A percentile compares a stretch with the other conserved stretches of the same genome.
Conservation (phyloP, 2,113 vertebrate species). For the Hyla sarda region DNA sequence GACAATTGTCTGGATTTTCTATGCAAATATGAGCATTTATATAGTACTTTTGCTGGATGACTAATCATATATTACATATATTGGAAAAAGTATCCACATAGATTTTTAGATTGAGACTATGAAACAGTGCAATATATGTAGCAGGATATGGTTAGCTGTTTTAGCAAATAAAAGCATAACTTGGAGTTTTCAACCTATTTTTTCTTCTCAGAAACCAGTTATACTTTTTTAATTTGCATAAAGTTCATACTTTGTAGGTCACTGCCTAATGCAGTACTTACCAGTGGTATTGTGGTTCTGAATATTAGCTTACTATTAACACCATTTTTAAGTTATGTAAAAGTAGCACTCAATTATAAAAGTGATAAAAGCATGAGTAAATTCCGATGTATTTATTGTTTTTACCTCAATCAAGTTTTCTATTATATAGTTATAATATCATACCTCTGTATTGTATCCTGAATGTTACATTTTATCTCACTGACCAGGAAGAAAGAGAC, state of each 20-base stretch:
- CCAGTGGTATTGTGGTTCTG: slow-evolving; percentile 1
- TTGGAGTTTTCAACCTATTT: slow-evolving; percentile 23
- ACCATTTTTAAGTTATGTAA: neutral
- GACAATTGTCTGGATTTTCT: neutral
- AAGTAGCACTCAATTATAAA: neutral
- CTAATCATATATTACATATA: slow-evolving; percentile 19
- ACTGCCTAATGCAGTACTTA: neutral
- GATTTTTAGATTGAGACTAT: neutral
- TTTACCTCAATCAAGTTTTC: neutral
- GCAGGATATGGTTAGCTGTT: slow-evolving; percentile 53
- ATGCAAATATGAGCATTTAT: neutral
- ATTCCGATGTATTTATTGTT: neutral
- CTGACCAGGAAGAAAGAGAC: no score
- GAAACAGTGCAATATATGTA: neutral
- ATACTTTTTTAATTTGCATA: slow-evolving; percentile 4
- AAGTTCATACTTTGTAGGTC: neutral
- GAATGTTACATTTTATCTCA: no score
- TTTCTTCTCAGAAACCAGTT: slow-evolving; percentile 37
- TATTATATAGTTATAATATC: neutral
- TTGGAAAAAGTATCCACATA: slow-evolving; percentile 17
- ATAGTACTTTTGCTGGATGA: neutral
- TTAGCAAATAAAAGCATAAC: slow-evolving; percentile 25
- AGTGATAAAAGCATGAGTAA: neutral
- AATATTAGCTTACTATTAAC: neutral
- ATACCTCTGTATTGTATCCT: no score